Evolutionary conservation across 2,797 vertebrate genomes (phyloP).

Genomic region (Tauraco hartlaubi): DNA sequence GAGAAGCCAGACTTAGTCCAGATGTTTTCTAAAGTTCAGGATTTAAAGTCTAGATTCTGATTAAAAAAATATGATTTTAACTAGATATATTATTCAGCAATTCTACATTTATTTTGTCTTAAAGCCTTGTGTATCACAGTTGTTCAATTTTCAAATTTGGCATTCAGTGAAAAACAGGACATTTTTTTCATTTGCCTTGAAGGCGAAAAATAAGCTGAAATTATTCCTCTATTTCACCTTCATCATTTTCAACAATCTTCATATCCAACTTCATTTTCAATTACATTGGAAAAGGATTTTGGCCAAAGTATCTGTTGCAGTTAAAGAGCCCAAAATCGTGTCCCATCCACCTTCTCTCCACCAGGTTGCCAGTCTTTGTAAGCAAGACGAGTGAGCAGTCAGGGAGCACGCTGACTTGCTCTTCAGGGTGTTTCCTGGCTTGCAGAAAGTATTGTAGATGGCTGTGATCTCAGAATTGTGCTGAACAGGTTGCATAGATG

Average conservation of each 20-base stretch:
- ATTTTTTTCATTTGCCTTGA: not conserved
- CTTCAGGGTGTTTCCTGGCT: not conserved
- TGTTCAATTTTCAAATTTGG: not conserved
- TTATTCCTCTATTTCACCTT: not conserved
- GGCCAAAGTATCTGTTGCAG: not conserved
- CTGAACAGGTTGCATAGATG: not conserved
- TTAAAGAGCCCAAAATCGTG: not conserved
- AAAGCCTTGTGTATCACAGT: not conserved
- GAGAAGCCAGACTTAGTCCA: not conserved
- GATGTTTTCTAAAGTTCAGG: not conserved
- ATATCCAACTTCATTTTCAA: not conserved
- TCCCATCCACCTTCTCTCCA: not conserved
- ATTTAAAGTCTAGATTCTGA: not conserved
- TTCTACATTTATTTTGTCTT: not conserved
- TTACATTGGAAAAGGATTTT: not conserved
- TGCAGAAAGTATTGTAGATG: not conserved
- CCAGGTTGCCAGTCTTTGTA: not conserved
- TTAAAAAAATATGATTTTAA: not conserved
- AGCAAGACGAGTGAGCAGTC: fast-evolving
- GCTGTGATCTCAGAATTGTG: not conserved
- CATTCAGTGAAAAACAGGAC: not conserved
- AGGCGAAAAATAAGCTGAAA: not conserved
- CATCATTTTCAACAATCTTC: not conserved
- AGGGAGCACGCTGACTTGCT: not conserved
- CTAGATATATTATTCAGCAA: not conserved